Percentiles rank a stretch among this genome's conserved stretches.
Conservation (phyloP, 2,888 invertebrate species). For the Temnothorax unifasciatus region DNA sequence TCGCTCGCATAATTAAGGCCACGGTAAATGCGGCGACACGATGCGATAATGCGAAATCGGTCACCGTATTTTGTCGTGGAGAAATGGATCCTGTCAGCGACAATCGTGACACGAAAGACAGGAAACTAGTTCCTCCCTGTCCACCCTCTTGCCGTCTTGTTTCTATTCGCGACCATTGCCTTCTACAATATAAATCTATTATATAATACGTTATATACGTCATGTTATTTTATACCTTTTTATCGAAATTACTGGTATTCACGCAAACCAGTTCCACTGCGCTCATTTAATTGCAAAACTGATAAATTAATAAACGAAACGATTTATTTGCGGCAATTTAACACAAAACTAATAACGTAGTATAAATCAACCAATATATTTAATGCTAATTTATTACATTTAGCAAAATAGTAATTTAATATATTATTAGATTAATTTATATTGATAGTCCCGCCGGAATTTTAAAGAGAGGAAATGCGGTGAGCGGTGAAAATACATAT, state of each 20-base stretch:
- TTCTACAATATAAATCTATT: constrained; percentile 9
- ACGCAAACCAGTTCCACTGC: background rate
- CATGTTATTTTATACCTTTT: background rate
- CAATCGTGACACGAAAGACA: constrained; percentile 34
- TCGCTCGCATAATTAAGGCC: constrained; percentile 78
- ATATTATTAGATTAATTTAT: constrained; percentile 28
- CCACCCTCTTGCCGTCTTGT: background rate
- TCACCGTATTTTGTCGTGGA: constrained; percentile 77
- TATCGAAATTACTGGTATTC: background rate
- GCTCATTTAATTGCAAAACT: background rate
- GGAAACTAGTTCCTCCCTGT: constrained; percentile 17
- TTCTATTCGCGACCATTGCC: background rate
- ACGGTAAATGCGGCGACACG: constrained; percentile 77
- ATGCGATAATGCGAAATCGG: constrained; percentile 79
- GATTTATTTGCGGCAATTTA: constrained; percentile 27
- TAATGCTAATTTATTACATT: constrained; percentile 32
- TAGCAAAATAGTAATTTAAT: constrained; percentile 20
- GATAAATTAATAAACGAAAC: constrained; percentile 22
- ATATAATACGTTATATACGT: background rate
- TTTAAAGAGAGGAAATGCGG: background rate
- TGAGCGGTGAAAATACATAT: too few species aligned
- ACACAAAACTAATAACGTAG: background rate
- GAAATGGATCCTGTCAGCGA: constrained; percentile 72
- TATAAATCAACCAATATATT: constrained; percentile 6
- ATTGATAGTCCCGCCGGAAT: background rate